Base-by-base conservation (phyloP, 2,888 invertebrate genomes). In the Allophyes oxyacanthae region DNA sequence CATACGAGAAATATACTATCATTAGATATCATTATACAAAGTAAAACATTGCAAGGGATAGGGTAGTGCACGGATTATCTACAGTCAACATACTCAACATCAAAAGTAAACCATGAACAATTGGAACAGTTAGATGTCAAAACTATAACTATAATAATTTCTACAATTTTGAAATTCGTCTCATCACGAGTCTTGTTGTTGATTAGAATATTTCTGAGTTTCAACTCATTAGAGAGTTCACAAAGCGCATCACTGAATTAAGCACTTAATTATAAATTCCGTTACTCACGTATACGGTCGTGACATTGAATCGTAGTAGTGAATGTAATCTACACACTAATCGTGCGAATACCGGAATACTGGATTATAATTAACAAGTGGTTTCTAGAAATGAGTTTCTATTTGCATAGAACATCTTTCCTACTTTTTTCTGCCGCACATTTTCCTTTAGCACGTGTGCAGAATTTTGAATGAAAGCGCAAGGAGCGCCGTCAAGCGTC, bases 261-360 rank as follows among this genome's bases (percentile, higher is more conserved):
- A 20, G 14, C 32, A 26, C 37, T 1, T 25, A 28, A 33, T 14
- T 44, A 45, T n/a, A n/a, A n/a, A n/a, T 49, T 32, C 45, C 34
- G 33, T 15, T 13, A 32, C 34, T 15, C 7, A 28, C 8, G 11
- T 11, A 32, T 3, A 10, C 48, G 50, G 26, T 72, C 72, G 72
- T 72, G 72, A 75, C 75, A 72, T 56, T 72, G 58, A 44, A 38
- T 53, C 9, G 36, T 52, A 44, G 43, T 34, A 32, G 25, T 45
- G 30, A 52, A n/a, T 26, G 1, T 33, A 28, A 57, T 43, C 37
- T 50, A 72, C 72, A 71, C 37, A 41, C 14, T 34, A 52, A 59
- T 57, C 64, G 72, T 72, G 67, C 45, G 51, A 57, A 58, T 53
- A 42, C 48, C 44, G 41, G 51, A 57, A 58, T 53, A 42, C 48